Evolutionary conservation across 2,888 invertebrate genomes (phyloP), one percentile per base, ranked within the genome.

Genomic region (Lepidocyrtoides sp.): DNA sequence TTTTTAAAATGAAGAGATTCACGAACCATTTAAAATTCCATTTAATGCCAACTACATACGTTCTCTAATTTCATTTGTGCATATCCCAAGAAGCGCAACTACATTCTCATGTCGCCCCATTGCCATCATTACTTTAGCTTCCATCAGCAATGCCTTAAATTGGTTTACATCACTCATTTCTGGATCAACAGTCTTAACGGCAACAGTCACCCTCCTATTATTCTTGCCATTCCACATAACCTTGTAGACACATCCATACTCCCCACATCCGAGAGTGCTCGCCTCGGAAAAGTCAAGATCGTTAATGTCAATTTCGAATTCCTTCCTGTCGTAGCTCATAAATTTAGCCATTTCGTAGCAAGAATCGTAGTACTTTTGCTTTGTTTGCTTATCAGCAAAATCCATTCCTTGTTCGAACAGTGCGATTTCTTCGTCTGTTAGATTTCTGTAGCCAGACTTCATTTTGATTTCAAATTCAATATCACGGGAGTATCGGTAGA

Each of bases 31-130:
- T 63, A 29, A 10, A 63, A 26, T 1, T 32, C 12, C 32, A 14
- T 14, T 23, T 41, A n/a, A n/a, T n/a, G n/a, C n/a, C n/a, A n/a
- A n/a, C 5, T 77, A 14, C 89, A 26, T 79, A 77, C 86, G 20
- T 75, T 60, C 51, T 14, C 77, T 66, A 8, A 91, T 75, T 2
- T 86, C 66, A 17, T 32, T 10, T 1, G 82, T 89, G 63, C 69
- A 92, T 7, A 79, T n/a, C 0, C 92, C 92, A 12, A 89, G 20
- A 1, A 92, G n/a, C 0, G 44, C 26, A 7, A 90, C 83, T 0
- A 92, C 57, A n/a, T 90, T 81, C 17, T 85, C 69, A 69, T 92
- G 92, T 44, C 72, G n/a, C 29, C 91, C 91, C 29, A 91, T 51
- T 26, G 32, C 86, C 26, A 79, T 85, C 85, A 91, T 79, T 4